A percentile compares a stretch with the other conserved stretches of the same genome.
These are phyloP conservation scores for Palloptera scutellata DNA, from an alignment of 2,888 invertebrate genomes.

Conservation along the genomic window DNA sequence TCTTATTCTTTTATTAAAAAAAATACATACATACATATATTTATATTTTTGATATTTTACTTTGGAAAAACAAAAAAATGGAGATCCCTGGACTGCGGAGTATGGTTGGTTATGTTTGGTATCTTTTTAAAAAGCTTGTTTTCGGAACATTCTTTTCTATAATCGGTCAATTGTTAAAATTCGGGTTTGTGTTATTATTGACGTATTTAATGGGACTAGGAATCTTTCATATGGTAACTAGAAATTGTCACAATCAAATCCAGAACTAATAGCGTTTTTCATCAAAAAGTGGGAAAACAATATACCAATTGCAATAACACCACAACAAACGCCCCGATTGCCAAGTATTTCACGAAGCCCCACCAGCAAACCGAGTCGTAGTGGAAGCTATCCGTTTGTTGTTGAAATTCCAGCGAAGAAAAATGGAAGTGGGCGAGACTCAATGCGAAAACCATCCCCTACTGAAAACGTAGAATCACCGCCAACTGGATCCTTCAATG, in stretches of 20 bases:
- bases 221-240: constrained; percentile 38
- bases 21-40: too few relatives aligned
- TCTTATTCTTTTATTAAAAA: too few relatives aligned
- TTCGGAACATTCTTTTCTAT: constrained; percentile 9
- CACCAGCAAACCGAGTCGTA: not conserved
- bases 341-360: too few relatives aligned
- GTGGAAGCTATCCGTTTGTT: constrained; percentile 17
- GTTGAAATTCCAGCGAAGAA: constrained; percentile 18
- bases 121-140: too few relatives aligned
- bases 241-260: too few relatives aligned
- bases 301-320: constrained; percentile 8
- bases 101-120: not conserved
- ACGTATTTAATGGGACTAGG: constrained; percentile 32
- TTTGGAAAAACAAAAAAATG: too few relatives aligned
- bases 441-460: not conserved
- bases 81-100: not conserved
- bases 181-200: constrained; percentile 34
- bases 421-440: not conserved
- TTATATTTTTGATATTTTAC: too few relatives aligned
- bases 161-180: constrained; percentile 33
- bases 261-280: not conserved
- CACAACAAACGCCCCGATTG: too few relatives aligned
- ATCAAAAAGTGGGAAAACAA: constrained; percentile 20
- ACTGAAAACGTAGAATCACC: not conserved
- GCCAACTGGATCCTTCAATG: not conserved